Conservation (phyloP, 2,797 vertebrate genomes). For the Rhynchotus rufescens region DNA sequence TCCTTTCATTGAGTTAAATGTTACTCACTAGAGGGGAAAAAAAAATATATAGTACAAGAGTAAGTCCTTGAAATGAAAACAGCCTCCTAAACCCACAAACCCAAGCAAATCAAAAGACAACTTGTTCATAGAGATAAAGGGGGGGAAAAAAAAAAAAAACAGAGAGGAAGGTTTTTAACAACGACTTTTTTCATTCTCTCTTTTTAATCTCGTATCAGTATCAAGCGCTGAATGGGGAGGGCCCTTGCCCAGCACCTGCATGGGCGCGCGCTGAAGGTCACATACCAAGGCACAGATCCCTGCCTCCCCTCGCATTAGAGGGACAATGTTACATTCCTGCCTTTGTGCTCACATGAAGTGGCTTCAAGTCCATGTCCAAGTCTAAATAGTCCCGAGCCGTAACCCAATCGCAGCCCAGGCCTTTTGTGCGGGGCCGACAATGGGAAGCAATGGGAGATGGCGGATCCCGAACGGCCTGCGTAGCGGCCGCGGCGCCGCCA, state of each 20-base stretch:
- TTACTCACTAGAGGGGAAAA: slow-evolving; percentile 29
- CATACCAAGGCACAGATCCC: slow-evolving; percentile 71
- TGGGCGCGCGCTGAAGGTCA: slow-evolving; percentile 75
- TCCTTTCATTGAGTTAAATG: slow-evolving; percentile 43
- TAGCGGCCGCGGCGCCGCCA: not conserved
- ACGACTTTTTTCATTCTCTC: slow-evolving; percentile 68
- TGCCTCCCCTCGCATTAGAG: slow-evolving; percentile 61
- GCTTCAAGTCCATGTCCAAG: slow-evolving; percentile 77
- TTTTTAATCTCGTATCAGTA: slow-evolving; percentile 76
- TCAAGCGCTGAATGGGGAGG: slow-evolving; percentile 67
- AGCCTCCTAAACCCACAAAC: slow-evolving; percentile 73
- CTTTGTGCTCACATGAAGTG: slow-evolving; percentile 67
- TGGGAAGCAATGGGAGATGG: slow-evolving; percentile 44
- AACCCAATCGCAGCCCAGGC: slow-evolving; percentile 66
- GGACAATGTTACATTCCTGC: slow-evolving; percentile 79
- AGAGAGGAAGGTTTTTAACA: slow-evolving; percentile 63
- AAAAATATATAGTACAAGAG: slow-evolving; percentile 74
- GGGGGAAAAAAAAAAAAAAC: slow-evolving; percentile 34
- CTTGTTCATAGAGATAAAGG: slow-evolving; percentile 76
- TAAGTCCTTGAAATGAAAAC: slow-evolving; percentile 77
- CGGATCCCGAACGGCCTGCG: not conserved
- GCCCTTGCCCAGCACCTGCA: slow-evolving; percentile 76
- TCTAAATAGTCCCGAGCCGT: slow-evolving; percentile 66
- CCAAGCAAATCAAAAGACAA: slow-evolving; percentile 80
- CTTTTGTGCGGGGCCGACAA: not conserved